Evolutionary conservation across 2,113 vertebrate genomes (phyloP).

Genomic region (Dendrocopos noguchii): DNA sequence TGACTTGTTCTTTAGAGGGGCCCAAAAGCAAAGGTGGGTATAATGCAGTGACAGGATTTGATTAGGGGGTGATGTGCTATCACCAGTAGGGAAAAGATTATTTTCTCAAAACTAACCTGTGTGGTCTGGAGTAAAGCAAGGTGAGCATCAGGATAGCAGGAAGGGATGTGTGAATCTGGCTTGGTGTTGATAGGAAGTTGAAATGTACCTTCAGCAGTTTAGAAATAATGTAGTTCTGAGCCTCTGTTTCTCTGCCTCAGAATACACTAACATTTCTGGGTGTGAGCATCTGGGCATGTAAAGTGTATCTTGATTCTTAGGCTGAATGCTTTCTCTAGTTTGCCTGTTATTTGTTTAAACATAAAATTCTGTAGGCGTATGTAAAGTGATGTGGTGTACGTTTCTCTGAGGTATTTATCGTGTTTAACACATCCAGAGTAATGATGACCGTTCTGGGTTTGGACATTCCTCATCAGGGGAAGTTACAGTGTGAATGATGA

Average conservation of each 20-base stretch:
- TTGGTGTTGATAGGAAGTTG: background rate
- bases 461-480: background rate
- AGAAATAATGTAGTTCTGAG: background rate
- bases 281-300: background rate
- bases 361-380: background rate
- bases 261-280: background rate
- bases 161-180: background rate
- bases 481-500: background rate
- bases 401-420: background rate
- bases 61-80: background rate
- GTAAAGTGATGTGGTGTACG: background rate
- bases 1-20: conserved; percentile 24
- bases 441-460: background rate
- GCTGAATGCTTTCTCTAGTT: background rate
- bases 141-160: background rate
- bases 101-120: conserved; percentile 15
- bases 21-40: background rate
- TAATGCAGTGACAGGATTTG: background rate
- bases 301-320: background rate
- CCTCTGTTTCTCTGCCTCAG: background rate
- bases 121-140: background rate
- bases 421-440: background rate
- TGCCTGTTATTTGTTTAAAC: background rate
- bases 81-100: background rate
- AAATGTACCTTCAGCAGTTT: background rate